Evolutionary conservation across 1,140 invertebrate genomes (phyloP).

Genomic region (Chironomus tepperi): DNA sequence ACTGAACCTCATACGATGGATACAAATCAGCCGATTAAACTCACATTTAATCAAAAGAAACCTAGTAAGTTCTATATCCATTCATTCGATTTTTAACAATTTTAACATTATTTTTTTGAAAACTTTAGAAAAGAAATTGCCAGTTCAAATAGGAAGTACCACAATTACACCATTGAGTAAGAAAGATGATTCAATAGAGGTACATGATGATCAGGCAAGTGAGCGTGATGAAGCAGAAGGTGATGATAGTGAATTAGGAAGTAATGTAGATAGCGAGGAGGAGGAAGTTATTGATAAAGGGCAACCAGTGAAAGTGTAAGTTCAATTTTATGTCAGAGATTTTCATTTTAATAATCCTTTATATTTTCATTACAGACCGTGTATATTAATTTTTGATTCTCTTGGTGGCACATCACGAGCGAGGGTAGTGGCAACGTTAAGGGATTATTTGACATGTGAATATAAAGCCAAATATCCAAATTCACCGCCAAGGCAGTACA

Average conservation of each 20-base stretch:
- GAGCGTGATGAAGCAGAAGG: slow-evolving; percentile 77
- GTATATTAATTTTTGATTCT: slow-evolving; percentile 93
- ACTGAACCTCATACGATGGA: slow-evolving; percentile 46
- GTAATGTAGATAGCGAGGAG: slow-evolving; percentile 53
- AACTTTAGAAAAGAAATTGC: slow-evolving; percentile 32
- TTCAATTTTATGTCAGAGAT: neutral
- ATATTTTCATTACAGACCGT: slow-evolving; percentile 49
- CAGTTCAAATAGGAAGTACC: slow-evolving; percentile 54
- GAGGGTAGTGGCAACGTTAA: slow-evolving; percentile 73
- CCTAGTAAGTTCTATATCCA: slow-evolving; percentile 43
- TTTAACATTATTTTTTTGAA: no score
- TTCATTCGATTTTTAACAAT: no score
- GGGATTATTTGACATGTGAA: slow-evolving; percentile 85
- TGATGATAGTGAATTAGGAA: slow-evolving; percentile 53
- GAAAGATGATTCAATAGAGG: slow-evolving; percentile 50
- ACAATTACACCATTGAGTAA: slow-evolving; percentile 54
- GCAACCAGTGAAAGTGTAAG: neutral
- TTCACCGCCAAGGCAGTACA: slow-evolving; percentile 48
- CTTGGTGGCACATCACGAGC: slow-evolving; percentile 69
- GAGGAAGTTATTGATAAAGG: slow-evolving; percentile 32
- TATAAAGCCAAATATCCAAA: slow-evolving; percentile 65
- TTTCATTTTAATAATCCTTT: neutral
- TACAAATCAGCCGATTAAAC: slow-evolving; percentile 50
- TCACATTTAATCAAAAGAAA: slow-evolving; percentile 33
- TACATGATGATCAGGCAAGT: slow-evolving; percentile 57